Evolutionary conservation across 2,888 invertebrate genomes (phyloP), one percentile per base, ranked within the genome.

Genomic region (Hemithea aestivaria): DNA sequence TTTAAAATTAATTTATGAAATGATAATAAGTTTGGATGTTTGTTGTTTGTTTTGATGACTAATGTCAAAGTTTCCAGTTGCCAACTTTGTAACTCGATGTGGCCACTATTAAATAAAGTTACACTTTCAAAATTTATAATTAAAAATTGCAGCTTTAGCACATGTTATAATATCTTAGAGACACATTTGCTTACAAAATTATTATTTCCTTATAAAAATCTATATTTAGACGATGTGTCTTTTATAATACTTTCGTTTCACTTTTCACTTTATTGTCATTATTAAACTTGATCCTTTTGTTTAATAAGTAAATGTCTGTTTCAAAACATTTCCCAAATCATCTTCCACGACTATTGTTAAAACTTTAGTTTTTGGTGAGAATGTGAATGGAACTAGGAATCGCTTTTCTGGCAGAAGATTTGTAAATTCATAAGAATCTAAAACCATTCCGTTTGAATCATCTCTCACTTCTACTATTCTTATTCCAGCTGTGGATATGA

Each of bases 281-380:
- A 68, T 73, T 50, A 66, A 66, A 45, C 54, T 57, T 56, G 51
- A 47, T 29, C 42, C 39, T 34, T 35, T 40, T 12, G 32, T 53
- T 67, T 68, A 88, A 66, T 88, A 87, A 5, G 90, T 88, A 73
- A 90, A 87, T 53, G 89, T 87, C 65, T 90, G 88, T 73, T 92
- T 92, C 42, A 93, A 75, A 49, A 92, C 89, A 65, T 91, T 91
- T 53, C 93, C 93, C 49, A 88, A 70, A 48, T 91, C 90, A 58
- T 93, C 92, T 73, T 92, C 91, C 25, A 91, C 91, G 35, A 92
- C 88, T 56, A 93, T 87, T 27, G 89, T 89, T 35, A 89, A 68
- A 43, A 81, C 82, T 73, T 77, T 83, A 38, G 74, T 80, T 67
- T 78, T 82, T 33, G 76, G 78, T 31, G 87, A 78, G 62, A 84